Conservation (phyloP, 2,888 invertebrate genomes). For the Hipparchia semele region DNA sequence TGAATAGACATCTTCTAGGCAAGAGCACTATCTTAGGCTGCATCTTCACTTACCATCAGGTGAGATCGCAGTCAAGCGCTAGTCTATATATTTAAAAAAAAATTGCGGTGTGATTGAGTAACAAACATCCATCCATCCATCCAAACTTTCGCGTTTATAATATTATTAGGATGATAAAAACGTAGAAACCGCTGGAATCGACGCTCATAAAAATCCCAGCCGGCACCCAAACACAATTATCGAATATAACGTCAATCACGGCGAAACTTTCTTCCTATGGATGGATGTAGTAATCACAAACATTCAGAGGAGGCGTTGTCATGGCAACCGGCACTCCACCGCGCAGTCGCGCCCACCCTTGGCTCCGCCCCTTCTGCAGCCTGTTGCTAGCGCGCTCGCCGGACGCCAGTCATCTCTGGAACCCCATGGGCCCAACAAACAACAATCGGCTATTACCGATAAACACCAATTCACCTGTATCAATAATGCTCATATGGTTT, state of each 20-base stretch:
- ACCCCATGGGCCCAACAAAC: conserved; percentile 59
- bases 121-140: too few species aligned
- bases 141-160: too few species aligned
- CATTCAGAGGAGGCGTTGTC: conserved; percentile 74
- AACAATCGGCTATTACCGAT: conserved; percentile 28
- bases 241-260: conserved; percentile 63
- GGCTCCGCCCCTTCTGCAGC: conserved; percentile 72
- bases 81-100: too few species aligned
- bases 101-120: too few species aligned
- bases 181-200: background rate
- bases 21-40: too few species aligned
- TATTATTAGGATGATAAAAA: background rate
- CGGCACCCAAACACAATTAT: conserved; percentile 56
- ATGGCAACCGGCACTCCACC: conserved; percentile 64
- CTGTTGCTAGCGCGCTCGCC: conserved; percentile 73
- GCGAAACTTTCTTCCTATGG: conserved; percentile 58
- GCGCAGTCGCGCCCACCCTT: conserved; percentile 67
- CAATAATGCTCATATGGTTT: conserved; percentile 24
- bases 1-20: too few species aligned
- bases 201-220: conserved; percentile 34
- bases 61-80: too few species aligned
- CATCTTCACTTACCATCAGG: too few species aligned
- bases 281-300: conserved; percentile 66
- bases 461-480: conserved; percentile 23
- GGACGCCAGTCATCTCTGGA: conserved; percentile 67